Evolutionary conservation across 2,888 invertebrate genomes (phyloP).

Genomic region (Eupithecia dodoneata): DNA sequence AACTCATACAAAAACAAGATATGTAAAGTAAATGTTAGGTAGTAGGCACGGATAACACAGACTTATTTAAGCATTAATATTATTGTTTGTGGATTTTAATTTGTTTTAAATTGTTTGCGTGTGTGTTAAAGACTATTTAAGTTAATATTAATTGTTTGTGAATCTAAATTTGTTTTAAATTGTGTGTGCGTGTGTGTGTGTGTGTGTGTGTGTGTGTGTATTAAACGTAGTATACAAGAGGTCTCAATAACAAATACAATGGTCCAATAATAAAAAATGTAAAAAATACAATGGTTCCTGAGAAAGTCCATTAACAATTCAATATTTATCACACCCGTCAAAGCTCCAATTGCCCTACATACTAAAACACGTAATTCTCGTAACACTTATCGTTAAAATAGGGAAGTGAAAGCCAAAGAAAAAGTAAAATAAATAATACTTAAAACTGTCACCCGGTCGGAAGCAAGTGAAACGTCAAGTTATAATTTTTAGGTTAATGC

Average conservation of each 20-base stretch:
- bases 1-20: background rate
- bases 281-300: constrained; percentile 10
- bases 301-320: constrained; percentile 24
- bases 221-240: background rate
- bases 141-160: background rate
- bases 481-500: constrained; percentile 46
- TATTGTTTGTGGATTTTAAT: background rate
- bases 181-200: background rate
- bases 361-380: constrained; percentile 28
- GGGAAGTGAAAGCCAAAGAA: constrained; percentile 45
- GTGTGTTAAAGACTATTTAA: too few relatives aligned
- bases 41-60: background rate
- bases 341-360: constrained; percentile 27
- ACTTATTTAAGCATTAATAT: background rate
- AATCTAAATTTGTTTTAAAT: too few relatives aligned
- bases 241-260: background rate
- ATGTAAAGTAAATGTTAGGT: background rate
- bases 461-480: constrained; percentile 42
- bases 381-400: constrained; percentile 35
- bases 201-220: too few relatives aligned
- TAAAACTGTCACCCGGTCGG: constrained; percentile 42
- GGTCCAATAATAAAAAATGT: too few relatives aligned
- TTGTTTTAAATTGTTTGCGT: too few relatives aligned
- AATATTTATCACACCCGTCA: constrained; percentile 21
- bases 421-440: constrained; percentile 43